Conservation (phyloP, 2,888 invertebrate genomes). For the Masnerella sp. region DNA sequence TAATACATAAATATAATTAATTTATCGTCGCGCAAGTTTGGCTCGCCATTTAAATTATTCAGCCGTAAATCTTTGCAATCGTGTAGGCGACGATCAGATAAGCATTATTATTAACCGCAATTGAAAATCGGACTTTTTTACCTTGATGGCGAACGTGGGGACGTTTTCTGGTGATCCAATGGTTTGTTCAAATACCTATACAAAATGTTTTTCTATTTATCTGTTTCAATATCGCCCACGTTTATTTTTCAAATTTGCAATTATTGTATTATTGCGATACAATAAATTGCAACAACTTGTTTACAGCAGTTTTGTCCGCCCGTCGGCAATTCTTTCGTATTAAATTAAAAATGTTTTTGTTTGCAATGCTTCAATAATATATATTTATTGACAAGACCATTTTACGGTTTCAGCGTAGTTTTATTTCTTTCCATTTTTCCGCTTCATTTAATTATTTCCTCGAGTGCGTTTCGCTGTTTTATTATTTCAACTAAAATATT, state of each 20-base stretch:
- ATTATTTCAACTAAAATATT: constrained; percentile 22
- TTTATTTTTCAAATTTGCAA: constrained; percentile 45
- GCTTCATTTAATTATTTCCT: background rate
- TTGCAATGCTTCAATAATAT: constrained; percentile 23
- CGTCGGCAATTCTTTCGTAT: constrained; percentile 9
- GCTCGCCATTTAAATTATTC: constrained; percentile 32
- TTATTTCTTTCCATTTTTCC: background rate
- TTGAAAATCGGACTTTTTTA: constrained; percentile 39
- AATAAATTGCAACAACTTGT: constrained; percentile 44
- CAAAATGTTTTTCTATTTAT: constrained; percentile 44
- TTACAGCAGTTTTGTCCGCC: constrained; percentile 18
- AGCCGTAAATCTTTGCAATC: constrained; percentile 41
- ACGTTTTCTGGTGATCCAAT: constrained; percentile 10
- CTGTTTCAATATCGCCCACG: constrained; percentile 31
- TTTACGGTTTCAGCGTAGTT: constrained; percentile 20
- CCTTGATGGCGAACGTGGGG: too few relatives aligned
- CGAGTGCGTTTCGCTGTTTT: background rate
- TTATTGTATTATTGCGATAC: constrained; percentile 49
- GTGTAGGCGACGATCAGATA: constrained; percentile 42
- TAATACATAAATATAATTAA: constrained; percentile 53
- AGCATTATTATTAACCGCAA: constrained; percentile 40
- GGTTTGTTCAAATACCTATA: constrained; percentile 28
- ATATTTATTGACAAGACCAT: constrained; percentile 32
- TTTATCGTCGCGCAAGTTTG: constrained; percentile 28
- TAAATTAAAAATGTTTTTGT: constrained; percentile 43